Conservation (phyloP, 2,888 invertebrate species). For the Chaitophorus viminalis region DNA sequence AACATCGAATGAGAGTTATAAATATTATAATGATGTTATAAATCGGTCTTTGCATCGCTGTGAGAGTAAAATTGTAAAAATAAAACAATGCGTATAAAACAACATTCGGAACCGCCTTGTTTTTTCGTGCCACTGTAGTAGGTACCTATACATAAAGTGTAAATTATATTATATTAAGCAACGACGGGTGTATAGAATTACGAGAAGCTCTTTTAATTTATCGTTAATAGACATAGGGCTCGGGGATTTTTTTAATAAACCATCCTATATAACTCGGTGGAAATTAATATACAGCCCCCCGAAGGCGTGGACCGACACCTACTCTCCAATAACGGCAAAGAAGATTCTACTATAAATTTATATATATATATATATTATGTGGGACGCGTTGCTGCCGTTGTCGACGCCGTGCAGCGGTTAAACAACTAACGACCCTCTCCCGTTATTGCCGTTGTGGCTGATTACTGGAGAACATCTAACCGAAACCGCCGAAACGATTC, state of each 20-base stretch:
- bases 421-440: conserved; percentile 45
- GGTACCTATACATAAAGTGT: too few relatives aligned
- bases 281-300: conserved; percentile 16
- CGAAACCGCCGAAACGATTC: background rate
- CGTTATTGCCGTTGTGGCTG: conserved; percentile 28
- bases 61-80: background rate
- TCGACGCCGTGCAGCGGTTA: background rate
- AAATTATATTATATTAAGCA: background rate
- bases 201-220: conserved; percentile 49
- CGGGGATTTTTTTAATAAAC: conserved; percentile 40
- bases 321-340: background rate
- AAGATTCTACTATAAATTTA: background rate
- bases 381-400: conserved; percentile 15
- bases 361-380: too few relatives aligned
- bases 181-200: background rate
- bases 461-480: conserved; percentile 7
- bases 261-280: background rate
- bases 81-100: background rate
- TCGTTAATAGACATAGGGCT: conserved; percentile 20
- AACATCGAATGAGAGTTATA: too few relatives aligned
- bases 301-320: conserved; percentile 32
- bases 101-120: background rate
- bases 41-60: background rate
- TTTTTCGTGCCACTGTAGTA: too few relatives aligned
- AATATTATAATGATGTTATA: background rate